Evolutionary conservation across 2,797 vertebrate genomes (phyloP).

Genomic region (Enteromius paludinosus): DNA sequence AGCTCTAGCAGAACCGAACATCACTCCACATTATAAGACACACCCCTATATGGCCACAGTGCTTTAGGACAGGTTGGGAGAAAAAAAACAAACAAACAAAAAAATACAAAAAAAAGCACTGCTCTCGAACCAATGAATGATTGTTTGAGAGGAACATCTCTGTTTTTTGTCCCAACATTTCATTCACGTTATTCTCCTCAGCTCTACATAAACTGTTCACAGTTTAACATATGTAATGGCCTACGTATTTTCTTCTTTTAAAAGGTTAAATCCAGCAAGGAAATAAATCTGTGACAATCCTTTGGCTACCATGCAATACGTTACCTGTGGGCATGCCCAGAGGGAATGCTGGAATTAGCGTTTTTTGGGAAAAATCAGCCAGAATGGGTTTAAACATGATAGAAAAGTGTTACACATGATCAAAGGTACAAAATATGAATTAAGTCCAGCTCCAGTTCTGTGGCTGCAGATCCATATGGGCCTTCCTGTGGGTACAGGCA

Average conservation of each 20-base stretch:
- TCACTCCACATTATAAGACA: constrained; percentile 41
- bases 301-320: constrained; percentile 31
- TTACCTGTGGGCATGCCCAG: constrained; percentile 25
- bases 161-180: constrained; percentile 23
- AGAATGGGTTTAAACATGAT: background rate
- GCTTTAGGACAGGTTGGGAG: constrained; percentile 19
- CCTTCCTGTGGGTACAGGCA: constrained; percentile 32
- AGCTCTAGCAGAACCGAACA: constrained; percentile 85
- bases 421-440: background rate
- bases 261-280: constrained; percentile 13
- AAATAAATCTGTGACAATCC: constrained; percentile 44
- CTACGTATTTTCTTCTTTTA: constrained; percentile 37
- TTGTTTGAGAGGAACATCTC: constrained; percentile 40
- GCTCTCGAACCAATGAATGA: constrained; percentile 20
- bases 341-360: background rate
- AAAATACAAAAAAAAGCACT: background rate
- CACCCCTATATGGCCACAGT: constrained; percentile 36
- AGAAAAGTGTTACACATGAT: background rate
- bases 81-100: too few species aligned
- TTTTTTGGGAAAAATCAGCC: background rate
- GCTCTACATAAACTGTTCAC: constrained; percentile 27
- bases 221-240: constrained; percentile 21
- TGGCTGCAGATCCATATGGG: constrained; percentile 11
- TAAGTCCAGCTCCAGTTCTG: background rate
- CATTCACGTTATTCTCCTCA: constrained; percentile 12